Conservation (phyloP, 2,888 invertebrate genomes). For the Drosophila rellima region DNA sequence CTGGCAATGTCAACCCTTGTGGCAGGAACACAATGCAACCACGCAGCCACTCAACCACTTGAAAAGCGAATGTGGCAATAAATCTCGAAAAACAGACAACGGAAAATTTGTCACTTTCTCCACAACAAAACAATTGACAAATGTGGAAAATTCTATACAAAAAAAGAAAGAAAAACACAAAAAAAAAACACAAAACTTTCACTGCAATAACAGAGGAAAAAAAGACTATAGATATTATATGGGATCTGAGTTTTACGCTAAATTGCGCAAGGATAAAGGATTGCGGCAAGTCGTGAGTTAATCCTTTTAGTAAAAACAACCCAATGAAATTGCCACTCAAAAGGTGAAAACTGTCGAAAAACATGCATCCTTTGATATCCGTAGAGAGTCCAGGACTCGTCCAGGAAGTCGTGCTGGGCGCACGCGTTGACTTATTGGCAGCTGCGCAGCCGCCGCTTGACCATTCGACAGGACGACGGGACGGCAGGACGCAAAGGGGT, state of each 20-base stretch:
- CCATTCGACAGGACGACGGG: conserved; percentile 15
- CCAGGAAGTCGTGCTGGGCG: conserved; percentile 64
- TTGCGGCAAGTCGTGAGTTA: conserved; percentile 39
- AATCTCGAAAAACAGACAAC: conserved; percentile 60
- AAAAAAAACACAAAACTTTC: conserved; percentile 32
- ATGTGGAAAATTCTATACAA: conserved; percentile 62
- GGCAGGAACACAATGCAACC: conserved; percentile 25
- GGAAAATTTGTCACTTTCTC: conserved; percentile 76
- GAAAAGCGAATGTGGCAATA: conserved; percentile 56
- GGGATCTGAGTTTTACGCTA: conserved; percentile 64
- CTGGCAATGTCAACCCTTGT: conserved; percentile 65
- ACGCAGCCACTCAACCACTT: conserved; percentile 68
- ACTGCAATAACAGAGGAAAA: conserved; percentile 36
- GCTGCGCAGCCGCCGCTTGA: conserved; percentile 57
- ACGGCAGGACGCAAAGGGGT: conserved; percentile 52
- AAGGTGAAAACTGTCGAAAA: conserved; percentile 72
- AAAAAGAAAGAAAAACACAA: conserved; percentile 43
- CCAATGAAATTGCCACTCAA: conserved; percentile 68
- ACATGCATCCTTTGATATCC: conserved; percentile 41
- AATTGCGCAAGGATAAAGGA: conserved; percentile 67
- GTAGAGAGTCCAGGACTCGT: conserved; percentile 10
- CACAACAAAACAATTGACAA: conserved; percentile 69
- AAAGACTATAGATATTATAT: conserved; percentile 16
- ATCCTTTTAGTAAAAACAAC: conserved; percentile 65
- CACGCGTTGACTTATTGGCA: conserved; percentile 71